Conservation (phyloP, 2,888 invertebrate species). For the Reticulitermes lucifugus region DNA sequence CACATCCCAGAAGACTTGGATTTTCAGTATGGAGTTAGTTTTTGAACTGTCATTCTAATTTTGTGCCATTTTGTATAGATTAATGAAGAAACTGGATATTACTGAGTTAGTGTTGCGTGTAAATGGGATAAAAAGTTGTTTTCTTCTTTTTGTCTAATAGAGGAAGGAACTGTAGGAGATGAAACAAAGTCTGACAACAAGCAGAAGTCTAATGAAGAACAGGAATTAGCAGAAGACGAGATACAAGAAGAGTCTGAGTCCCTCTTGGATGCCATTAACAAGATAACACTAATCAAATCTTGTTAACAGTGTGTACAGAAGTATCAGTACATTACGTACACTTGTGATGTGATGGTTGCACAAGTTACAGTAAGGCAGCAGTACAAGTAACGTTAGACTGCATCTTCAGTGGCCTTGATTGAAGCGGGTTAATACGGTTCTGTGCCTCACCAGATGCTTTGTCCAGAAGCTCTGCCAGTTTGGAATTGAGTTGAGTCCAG, state of each 20-base stretch:
- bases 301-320: neutral
- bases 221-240: neutral
- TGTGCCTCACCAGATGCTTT: neutral
- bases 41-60: no score
- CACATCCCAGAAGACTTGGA: no score
- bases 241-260: conserved; percentile 42
- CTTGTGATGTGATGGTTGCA: neutral
- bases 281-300: conserved; percentile 41
- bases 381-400: neutral
- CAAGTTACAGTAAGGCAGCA: neutral
- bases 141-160: neutral
- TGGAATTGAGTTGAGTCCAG: neutral
- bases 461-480: neutral
- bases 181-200: neutral
- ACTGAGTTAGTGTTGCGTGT: no score
- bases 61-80: no score
- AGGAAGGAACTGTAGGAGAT: conserved; percentile 1
- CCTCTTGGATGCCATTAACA: conserved; percentile 48
- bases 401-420: neutral
- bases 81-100: no score
- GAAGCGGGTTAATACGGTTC: no score
- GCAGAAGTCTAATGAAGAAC: neutral
- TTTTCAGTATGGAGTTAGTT: no score
- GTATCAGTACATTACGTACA: neutral
- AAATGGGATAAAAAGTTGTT: no score